Conservation (phyloP, 2,888 invertebrate species). For the Tortrix viridana region DNA sequence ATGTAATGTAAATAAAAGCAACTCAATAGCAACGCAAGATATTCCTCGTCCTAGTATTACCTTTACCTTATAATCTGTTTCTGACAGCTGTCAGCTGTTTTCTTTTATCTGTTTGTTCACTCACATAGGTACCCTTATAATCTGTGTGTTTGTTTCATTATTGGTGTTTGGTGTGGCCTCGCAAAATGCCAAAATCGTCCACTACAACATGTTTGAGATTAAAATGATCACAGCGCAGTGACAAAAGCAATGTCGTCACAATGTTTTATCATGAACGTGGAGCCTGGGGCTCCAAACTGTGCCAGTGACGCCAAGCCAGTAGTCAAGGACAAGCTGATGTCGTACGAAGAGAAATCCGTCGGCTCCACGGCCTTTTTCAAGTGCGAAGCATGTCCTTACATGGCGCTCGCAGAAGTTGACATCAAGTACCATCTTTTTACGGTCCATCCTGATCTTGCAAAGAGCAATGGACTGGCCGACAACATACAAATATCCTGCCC, state of each 20-base stretch:
- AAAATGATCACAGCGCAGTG: constrained; percentile 19
- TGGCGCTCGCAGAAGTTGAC: constrained; percentile 80
- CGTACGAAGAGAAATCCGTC: constrained; percentile 77
- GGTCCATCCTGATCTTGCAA: constrained; percentile 75
- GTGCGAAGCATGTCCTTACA: constrained; percentile 82
- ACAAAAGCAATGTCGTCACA: constrained; percentile 53
- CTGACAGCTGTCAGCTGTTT: constrained; percentile 16
- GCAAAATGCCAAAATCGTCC: not conserved
- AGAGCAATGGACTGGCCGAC: constrained; percentile 80
- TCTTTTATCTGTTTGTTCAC: no score
- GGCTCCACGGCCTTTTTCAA: constrained; percentile 80
- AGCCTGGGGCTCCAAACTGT: constrained; percentile 49
- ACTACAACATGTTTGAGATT: not conserved
- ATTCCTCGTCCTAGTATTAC: no score
- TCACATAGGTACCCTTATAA: no score
- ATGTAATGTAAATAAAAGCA: no score
- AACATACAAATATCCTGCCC: constrained; percentile 86
- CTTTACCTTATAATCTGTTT: not conserved
- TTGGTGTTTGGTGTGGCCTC: constrained; percentile 2
- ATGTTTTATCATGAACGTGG: constrained; percentile 59
- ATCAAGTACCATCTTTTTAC: constrained; percentile 81
- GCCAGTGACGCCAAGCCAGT: constrained; percentile 51
- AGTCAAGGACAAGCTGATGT: constrained; percentile 73
- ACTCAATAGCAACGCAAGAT: no score
- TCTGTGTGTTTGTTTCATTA: constrained; percentile 11